Evolutionary conservation across 2,113 vertebrate species (phyloP), one percentile per base, ranked within the genome.

Genomic region (Steatornis caripensis): DNA sequence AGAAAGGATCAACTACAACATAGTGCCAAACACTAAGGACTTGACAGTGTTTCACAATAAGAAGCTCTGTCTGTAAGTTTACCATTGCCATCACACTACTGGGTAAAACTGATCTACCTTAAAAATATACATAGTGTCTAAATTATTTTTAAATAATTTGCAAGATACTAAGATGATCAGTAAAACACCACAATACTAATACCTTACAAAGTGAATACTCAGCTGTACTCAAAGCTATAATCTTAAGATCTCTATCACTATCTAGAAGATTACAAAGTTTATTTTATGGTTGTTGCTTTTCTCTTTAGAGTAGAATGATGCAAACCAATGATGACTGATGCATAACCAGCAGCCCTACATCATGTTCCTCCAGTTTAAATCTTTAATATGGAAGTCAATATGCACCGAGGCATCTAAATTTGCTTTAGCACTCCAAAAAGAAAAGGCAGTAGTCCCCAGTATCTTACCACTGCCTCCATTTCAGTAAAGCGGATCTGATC

Each of bases 321-420:
- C 34, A 77, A 84, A 61, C 4, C 30, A 20, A 10, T 6, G 22
- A 58, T 15, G 46, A 34, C 41, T 10, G 51, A 61, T 6, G 4
- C 15, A 24, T 1, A 18, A 11, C 11, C 60, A 81, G 37, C 69
- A 84, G 78, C 16, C 65, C 45, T 11, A 5, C 18, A 43, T 53
- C 23, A 12, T 0, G 3, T 21, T n/a, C 6, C 10, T 57, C 46
- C 29, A 12, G 6, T 8, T 64, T 30, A 60, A n/a, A 26, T 5
- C 43, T 41, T 45, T 11, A 70, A 45, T 5, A 2, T 2, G 6
- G 34, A 81, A 48, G 21, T 20, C 41, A 58, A 4, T 9, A 11
- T 1, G 16, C n/a, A 58, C 21, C 9, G 26, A 27, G 8, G 6
- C 34, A 91, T 20, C 62, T 20, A 22, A 37, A 39, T 55, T 32